A percentile compares a stretch with the other conserved stretches of the same genome.
phyloP scores from a whole-genome alignment of 2,797 vertebrate species.

The Phyllotis vaccarum region DNA sequence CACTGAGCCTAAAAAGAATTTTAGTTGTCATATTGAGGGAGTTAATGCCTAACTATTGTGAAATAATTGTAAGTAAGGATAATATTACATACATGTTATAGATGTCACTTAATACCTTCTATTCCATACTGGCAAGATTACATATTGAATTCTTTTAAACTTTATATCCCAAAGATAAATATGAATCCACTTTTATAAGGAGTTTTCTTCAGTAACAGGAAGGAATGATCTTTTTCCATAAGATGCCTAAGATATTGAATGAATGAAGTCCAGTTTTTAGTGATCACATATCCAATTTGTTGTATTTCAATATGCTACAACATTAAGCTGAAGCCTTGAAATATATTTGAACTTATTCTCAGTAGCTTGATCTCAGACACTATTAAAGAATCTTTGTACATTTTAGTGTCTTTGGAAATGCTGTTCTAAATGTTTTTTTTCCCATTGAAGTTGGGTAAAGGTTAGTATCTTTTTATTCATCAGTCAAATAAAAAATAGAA shows the following conservation, averaged over 20 bases:
- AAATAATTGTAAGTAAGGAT: constrained; percentile 32
- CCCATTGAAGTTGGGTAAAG: background rate
- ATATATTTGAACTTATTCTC: background rate
- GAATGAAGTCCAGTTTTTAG: background rate
- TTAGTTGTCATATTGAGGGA: background rate
- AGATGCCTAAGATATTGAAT: background rate
- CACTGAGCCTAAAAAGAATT: background rate
- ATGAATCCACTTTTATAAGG: background rate
- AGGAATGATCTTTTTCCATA: background rate
- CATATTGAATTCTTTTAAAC: background rate
- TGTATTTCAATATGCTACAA: background rate
- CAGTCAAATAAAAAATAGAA: background rate
- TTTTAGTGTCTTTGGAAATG: constrained; percentile 16
- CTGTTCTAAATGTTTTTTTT: background rate
- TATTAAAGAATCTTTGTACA: background rate
- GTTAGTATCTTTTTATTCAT: background rate
- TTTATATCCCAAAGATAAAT: constrained; percentile 28
- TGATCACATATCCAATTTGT: background rate
- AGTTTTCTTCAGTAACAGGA: background rate
- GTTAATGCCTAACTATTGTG: constrained; percentile 22
- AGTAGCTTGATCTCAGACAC: constrained; percentile 39
- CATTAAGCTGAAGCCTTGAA: background rate
- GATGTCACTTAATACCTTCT: background rate
- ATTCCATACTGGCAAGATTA: background rate
- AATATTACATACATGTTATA: constrained; percentile 5